Evolutionary conservation across 2,113 vertebrate species (phyloP), one percentile per base, ranked within the genome.

Genomic region (Shinisaurus crocodilurus): DNA sequence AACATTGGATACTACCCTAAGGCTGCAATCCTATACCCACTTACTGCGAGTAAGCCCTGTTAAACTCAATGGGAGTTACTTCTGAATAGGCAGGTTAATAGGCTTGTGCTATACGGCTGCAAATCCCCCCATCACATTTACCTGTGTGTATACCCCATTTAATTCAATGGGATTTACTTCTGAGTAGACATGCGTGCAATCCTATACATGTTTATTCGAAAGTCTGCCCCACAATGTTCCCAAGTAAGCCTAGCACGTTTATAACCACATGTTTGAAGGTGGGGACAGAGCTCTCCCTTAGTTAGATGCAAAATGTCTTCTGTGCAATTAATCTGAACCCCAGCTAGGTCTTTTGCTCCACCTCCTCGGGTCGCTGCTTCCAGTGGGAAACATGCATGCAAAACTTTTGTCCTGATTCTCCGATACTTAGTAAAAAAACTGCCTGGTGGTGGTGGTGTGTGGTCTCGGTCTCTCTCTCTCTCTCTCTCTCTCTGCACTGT

Each of bases 401-500:
- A 3, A 34, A 60, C 54, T 65, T 83, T 40, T 37, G 29, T 20
- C 23, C 23, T 48, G 75, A 7, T 27, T 6, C 57, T 48, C 25
- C 12, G 15, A 10, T 0, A 13, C 45, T 29, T 8, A 13, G 3
- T 7, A 29, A 77, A 20, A 63, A 54, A 12, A n/a, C n/a, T n/a
- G n/a, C n/a, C n/a, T n/a, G n/a, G n/a, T n/a, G n/a, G n/a, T n/a
- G n/a, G n/a, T n/a, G n/a, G n/a, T n/a, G n/a, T n/a, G n/a, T n/a
- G n/a, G n/a, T n/a, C n/a, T n/a, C n/a, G n/a, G n/a, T n/a, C 54
- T 54, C 13, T 12, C 54, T 54, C 13, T 6, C 16, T 63, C 3
- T 12, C 29, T 94, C 86, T 82, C 45, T 86, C 92, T 95, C 96
- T 72, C 75, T 84, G 88, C 86, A 86, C 88, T 85, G 92, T 96